Conservation (phyloP, 2,888 invertebrate species). For the Acrobasis consociella region DNA sequence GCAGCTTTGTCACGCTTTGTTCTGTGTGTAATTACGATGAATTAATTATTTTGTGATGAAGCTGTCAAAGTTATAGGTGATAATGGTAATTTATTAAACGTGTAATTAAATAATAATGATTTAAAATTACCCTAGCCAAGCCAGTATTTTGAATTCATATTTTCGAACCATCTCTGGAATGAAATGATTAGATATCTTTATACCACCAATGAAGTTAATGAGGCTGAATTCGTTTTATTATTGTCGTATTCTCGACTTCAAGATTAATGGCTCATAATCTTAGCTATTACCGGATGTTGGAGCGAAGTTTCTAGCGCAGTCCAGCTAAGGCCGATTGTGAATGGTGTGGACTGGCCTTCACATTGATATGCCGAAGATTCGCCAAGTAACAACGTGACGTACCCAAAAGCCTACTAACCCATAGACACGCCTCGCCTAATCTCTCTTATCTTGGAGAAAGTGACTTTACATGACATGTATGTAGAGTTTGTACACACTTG, state of each 20-base stretch:
- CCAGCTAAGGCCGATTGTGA: conserved; percentile 58
- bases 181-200: background rate
- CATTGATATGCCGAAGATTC: conserved; percentile 59
- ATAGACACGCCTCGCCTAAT: conserved; percentile 37
- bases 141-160: no score
- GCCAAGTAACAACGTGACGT: conserved; percentile 50
- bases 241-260: background rate
- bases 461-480: conserved; percentile 34
- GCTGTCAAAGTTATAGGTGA: no score
- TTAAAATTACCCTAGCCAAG: no score
- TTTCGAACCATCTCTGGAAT: background rate
- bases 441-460: conserved; percentile 46
- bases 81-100: no score
- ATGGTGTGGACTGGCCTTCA: conserved; percentile 62
- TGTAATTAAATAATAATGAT: no score
- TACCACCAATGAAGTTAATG: background rate
- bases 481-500: conserved; percentile 8
- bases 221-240: background rate
- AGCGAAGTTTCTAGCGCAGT: conserved; percentile 22
- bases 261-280: conserved; percentile 13
- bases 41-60: no score
- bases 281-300: conserved; percentile 19
- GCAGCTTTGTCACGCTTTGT: no score
- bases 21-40: no score
- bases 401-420: conserved; percentile 34